Evolutionary conservation across 2,888 invertebrate genomes (phyloP).

Genomic region (Steinernema hermaphroditum): DNA sequence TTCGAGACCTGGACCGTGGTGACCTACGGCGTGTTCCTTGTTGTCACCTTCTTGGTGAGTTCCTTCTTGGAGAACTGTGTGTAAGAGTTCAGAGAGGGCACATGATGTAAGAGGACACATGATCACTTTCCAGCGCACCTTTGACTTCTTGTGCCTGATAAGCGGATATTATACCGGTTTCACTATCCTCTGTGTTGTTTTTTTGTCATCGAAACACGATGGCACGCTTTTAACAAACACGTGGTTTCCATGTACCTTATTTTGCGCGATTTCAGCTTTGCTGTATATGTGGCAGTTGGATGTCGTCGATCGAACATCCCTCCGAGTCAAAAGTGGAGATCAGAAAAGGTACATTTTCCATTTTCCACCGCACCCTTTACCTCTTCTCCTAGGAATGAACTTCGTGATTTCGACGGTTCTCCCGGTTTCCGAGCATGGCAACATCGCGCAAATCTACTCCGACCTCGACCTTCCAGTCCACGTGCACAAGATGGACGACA

Average conservation of each 20-base stretch:
- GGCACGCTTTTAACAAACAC: too few relatives aligned
- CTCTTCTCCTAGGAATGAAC: slow-evolving; percentile 1
- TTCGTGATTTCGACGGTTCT: slow-evolving; percentile 15
- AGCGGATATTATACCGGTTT: too few relatives aligned
- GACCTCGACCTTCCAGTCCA: not conserved
- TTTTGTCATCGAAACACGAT: too few relatives aligned
- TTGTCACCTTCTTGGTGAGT: slow-evolving; percentile 17
- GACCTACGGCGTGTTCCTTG: not conserved
- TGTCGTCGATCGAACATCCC: slow-evolving; percentile 20
- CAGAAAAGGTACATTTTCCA: slow-evolving; percentile 4
- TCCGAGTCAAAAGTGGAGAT: slow-evolving; percentile 8
- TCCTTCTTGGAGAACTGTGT: not conserved
- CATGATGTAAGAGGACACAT: too few relatives aligned
- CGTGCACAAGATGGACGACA: slow-evolving; percentile 25
- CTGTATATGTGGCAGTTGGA: slow-evolving; percentile 24
- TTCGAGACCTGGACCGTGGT: slow-evolving; percentile 22
- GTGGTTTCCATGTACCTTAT: too few relatives aligned
- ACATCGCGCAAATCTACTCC: slow-evolving; percentile 5
- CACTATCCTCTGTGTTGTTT: too few relatives aligned
- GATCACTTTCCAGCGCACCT: too few relatives aligned
- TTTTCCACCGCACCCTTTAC: not conserved
- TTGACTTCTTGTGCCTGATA: too few relatives aligned
- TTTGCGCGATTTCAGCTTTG: slow-evolving; percentile 17
- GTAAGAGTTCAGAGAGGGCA: too few relatives aligned
- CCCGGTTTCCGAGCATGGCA: slow-evolving; percentile 8